These are phyloP conservation scores for Cynodonichthys magdalenae DNA, from an alignment of 2,797 vertebrate genomes.

Conservation along the genomic window DNA sequence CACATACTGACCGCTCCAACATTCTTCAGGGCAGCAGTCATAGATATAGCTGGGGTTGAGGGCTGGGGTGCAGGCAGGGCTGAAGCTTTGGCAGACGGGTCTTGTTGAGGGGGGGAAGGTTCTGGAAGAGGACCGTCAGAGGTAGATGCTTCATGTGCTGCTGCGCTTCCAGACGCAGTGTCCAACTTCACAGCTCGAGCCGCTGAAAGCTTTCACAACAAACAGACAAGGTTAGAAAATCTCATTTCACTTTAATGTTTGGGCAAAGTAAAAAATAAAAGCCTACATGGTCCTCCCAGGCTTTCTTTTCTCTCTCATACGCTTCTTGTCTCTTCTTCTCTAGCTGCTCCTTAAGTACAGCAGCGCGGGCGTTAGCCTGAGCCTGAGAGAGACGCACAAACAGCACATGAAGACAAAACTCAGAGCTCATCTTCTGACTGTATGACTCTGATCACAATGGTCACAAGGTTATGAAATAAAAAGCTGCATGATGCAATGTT, in stretches of 20 bases:
- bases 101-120: conserved; percentile 61
- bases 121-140: conserved; percentile 48
- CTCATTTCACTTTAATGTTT: too few relatives aligned
- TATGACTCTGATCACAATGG: not conserved
- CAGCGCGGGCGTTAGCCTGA: conserved; percentile 89
- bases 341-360: conserved; percentile 92
- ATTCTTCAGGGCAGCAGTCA: conserved; percentile 94
- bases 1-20: conserved; percentile 89
- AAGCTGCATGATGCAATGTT: not conserved
- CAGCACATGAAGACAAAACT: too few relatives aligned
- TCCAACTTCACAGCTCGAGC: conserved; percentile 83
- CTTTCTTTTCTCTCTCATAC: conserved; percentile 89
- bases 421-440: not conserved
- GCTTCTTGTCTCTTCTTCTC: conserved; percentile 94
- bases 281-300: conserved; percentile 95
- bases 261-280: not conserved
- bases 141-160: conserved; percentile 58
- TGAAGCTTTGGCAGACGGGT: conserved; percentile 72
- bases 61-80: conserved; percentile 69
- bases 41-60: conserved; percentile 85
- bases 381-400: conserved; percentile 74
- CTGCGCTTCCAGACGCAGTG: conserved; percentile 65
- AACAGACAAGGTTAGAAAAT: conserved; percentile 9
- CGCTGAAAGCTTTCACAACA: conserved; percentile 80
- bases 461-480: not conserved